phyloP scores from a whole-genome alignment of 1,140 invertebrate species.

The Apolygus lucorum region DNA sequence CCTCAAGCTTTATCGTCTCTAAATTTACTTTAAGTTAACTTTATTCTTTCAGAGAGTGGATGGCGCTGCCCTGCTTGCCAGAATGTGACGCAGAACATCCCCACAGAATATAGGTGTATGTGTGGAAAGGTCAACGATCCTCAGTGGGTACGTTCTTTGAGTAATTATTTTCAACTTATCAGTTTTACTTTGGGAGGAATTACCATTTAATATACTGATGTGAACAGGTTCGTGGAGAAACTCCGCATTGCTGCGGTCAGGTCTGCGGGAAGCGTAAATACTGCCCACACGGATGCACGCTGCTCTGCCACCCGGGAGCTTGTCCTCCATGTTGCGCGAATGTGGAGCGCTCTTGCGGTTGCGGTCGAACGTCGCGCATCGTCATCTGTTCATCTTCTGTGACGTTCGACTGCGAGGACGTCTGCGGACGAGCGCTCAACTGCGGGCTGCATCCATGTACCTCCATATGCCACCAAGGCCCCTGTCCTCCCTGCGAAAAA shows the following conservation, averaged over 20 bases:
- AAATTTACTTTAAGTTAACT: background rate
- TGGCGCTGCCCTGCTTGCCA: slow-evolving; percentile 93
- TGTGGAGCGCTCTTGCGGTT: slow-evolving; percentile 56
- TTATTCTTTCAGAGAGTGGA: slow-evolving; percentile 48
- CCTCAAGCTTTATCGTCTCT: background rate
- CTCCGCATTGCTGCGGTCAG: slow-evolving; percentile 84
- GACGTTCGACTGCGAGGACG: slow-evolving; percentile 58
- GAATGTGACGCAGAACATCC: slow-evolving; percentile 55
- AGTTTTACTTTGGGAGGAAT: background rate
- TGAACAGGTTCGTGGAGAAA: slow-evolving; percentile 51
- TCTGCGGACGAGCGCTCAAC: slow-evolving; percentile 59
- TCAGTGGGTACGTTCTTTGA: slow-evolving; percentile 47
- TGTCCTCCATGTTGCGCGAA: slow-evolving; percentile 56
- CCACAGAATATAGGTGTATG: slow-evolving; percentile 70
- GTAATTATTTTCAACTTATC: background rate
- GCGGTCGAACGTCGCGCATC: slow-evolving; percentile 55
- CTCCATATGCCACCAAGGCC: slow-evolving; percentile 47
- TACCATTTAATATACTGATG: background rate
- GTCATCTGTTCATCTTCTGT: slow-evolving; percentile 61
- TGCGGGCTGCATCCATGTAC: slow-evolving; percentile 55
- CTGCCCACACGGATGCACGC: slow-evolving; percentile 75
- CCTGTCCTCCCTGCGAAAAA: slow-evolving; percentile 44
- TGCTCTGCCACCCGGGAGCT: slow-evolving; percentile 85
- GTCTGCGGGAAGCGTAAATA: slow-evolving; percentile 58
- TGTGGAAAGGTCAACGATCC: slow-evolving; percentile 63